A percentile compares a stretch with the other conserved stretches of the same genome.
These are phyloP conservation scores for Malurus alboscapulatus DNA, from an alignment of 2,113 vertebrate species.

Conservation along the genomic window DNA sequence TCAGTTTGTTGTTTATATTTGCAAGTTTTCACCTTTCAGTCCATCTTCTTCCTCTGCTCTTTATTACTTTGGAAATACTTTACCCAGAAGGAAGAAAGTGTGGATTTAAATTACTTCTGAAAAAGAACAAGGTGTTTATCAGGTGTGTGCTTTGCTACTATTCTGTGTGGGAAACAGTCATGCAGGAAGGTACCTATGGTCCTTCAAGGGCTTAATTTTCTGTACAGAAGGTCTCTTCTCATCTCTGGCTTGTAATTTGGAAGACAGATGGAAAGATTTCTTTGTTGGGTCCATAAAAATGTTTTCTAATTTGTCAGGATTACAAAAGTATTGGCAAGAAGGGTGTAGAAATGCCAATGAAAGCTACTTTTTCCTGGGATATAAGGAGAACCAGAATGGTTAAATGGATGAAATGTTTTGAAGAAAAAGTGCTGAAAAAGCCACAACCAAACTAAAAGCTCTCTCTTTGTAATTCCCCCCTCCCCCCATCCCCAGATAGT, in stretches of 20 bases:
- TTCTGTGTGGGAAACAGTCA: neutral
- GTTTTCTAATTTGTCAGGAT: neutral
- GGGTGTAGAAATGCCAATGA: neutral
- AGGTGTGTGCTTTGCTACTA: neutral
- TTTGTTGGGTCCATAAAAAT: neutral
- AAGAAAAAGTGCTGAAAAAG: neutral
- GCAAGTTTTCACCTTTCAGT: neutral
- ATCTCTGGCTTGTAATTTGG: neutral
- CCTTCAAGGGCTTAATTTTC: neutral
- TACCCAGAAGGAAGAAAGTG: neutral
- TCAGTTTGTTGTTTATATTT: neutral
- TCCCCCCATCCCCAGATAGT: neutral
- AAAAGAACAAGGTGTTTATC: neutral
- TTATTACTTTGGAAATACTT: neutral
- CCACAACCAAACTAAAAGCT: neutral
- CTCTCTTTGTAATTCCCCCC: neutral
- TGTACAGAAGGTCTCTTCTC: neutral
- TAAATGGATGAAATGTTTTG: neutral
- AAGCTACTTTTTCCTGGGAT: neutral
- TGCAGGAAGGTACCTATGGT: neutral
- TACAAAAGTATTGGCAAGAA: neutral
- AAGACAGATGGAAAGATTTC: neutral
- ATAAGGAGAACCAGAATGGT: neutral
- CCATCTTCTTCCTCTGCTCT: neutral
- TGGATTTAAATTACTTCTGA: neutral